These are phyloP conservation scores for Itoplectis maculator DNA, from an alignment of 2,888 invertebrate species.

Conservation along the genomic window DNA sequence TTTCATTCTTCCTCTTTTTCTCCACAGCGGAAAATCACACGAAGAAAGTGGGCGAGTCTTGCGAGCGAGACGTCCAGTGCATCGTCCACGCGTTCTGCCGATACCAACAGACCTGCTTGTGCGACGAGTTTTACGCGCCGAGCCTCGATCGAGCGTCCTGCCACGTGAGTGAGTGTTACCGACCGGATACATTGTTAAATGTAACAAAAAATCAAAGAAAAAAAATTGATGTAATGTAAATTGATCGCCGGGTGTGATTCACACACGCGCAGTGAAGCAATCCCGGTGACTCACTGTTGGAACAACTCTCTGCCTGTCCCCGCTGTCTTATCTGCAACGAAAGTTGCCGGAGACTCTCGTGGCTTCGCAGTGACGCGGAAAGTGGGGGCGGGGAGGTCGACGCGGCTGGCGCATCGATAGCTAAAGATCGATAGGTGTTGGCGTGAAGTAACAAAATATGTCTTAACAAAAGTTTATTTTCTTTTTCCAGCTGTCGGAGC, in stretches of 20 bases:
- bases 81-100: conserved; percentile 74
- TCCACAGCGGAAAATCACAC: conserved; percentile 14
- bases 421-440: conserved; percentile 2
- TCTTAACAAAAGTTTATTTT: too few relatives aligned
- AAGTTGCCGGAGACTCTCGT: background rate
- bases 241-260: conserved; percentile 33
- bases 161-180: conserved; percentile 74
- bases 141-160: conserved; percentile 71
- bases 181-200: too few relatives aligned
- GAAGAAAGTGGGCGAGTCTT: conserved; percentile 69
- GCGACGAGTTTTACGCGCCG: conserved; percentile 73
- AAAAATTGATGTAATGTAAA: background rate
- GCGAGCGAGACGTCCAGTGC: conserved; percentile 75
- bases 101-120: conserved; percentile 72
- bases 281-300: conserved; percentile 35
- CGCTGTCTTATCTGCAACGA: conserved; percentile 3
- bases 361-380: background rate
- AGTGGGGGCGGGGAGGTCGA: background rate
- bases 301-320: too few relatives aligned
- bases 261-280: conserved; percentile 8
- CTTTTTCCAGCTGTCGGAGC: conserved; percentile 71
- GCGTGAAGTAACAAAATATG: background rate
- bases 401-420: background rate
- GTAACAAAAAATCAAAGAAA: background rate
- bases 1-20: conserved; percentile 12